Conservation (phyloP, 2,888 invertebrate genomes). For the Lithodes maja region DNA sequence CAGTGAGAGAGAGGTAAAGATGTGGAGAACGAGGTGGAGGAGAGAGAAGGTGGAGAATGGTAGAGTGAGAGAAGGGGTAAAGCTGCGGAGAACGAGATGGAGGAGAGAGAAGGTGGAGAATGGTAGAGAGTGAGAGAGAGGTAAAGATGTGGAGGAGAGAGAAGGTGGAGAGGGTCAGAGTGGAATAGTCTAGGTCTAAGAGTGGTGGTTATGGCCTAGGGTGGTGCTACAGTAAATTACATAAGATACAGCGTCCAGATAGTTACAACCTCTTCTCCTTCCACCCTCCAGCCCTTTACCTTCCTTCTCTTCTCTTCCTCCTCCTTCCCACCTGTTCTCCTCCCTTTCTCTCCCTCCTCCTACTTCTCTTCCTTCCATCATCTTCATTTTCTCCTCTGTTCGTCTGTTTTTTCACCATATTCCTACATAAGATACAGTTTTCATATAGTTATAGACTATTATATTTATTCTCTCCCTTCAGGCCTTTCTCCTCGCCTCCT, state of each 20-base stretch:
- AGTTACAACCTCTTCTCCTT: too few relatives aligned
- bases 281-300: background rate
- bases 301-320: background rate
- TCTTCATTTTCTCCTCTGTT: background rate
- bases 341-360: constrained; percentile 2
- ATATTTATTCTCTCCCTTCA: background rate
- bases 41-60: background rate
- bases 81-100: background rate
- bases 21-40: background rate
- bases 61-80: background rate
- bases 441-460: background rate
- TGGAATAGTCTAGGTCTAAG: background rate
- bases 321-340: background rate
- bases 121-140: background rate
- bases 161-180: background rate
- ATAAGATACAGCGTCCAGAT: background rate
- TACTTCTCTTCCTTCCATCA: background rate
- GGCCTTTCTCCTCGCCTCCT: background rate
- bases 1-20: background rate
- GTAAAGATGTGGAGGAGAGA: background rate
- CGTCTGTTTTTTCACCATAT: background rate
- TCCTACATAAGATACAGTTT: background rate
- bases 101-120: background rate
- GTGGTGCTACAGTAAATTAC: background rate
- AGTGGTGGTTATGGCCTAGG: background rate